Evolutionary conservation across 2,797 vertebrate genomes (phyloP).

Genomic region (Acanthis flammea): DNA sequence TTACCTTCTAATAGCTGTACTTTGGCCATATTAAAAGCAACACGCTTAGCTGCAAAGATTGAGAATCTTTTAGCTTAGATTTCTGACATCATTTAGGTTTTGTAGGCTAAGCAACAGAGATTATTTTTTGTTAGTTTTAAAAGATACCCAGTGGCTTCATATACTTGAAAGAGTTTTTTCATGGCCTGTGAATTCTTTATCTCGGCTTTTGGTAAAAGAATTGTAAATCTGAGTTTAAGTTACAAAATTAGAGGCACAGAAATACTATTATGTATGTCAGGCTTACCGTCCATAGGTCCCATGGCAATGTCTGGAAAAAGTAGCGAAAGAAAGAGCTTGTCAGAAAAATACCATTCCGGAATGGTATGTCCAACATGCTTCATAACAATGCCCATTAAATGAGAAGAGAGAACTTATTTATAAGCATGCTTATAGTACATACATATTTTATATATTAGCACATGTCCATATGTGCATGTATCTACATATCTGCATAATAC

Average conservation of each 20-base stretch:
- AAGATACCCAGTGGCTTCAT: background rate
- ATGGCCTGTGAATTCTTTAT: background rate
- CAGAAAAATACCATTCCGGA: conserved; percentile 26
- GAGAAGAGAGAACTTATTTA: background rate
- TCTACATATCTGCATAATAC: background rate
- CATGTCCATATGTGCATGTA: accelerated
- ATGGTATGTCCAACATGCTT: background rate
- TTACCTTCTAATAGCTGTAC: background rate
- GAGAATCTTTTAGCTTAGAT: background rate
- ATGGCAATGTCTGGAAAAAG: conserved; percentile 87
- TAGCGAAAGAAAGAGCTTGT: conserved; percentile 7
- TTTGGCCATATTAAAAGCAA: background rate
- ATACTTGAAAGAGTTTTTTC: background rate
- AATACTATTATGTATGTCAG: background rate
- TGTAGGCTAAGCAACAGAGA: background rate
- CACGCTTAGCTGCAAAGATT: background rate
- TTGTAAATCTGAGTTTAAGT: background rate
- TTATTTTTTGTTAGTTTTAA: background rate
- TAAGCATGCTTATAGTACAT: background rate
- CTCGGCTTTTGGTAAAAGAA: background rate
- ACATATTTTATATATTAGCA: background rate
- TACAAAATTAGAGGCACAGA: background rate
- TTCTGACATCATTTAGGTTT: background rate
- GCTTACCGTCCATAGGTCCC: conserved; percentile 97
- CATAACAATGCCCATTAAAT: background rate